Evolutionary conservation across 2,888 invertebrate genomes (phyloP), one percentile per base, ranked within the genome.

Genomic region (Patella pellucida): DNA sequence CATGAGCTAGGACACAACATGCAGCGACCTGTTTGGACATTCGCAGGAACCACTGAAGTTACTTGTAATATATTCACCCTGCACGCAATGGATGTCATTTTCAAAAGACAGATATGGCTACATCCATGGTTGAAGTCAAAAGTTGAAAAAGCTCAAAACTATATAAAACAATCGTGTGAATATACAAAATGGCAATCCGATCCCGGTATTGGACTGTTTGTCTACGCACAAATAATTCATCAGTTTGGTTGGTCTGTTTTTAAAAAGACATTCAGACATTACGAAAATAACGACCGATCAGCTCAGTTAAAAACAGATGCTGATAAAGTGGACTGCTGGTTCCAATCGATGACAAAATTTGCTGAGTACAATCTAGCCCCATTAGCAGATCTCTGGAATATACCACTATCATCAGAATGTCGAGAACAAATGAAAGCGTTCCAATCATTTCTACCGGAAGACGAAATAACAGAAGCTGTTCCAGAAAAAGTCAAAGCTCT

Each of bases 191-290:
- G 62, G 62, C 62, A 62, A 7, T 19, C n/a, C 62, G 62, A 62
- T 62, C 62, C 62, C 7, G 62, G 62, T 9, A 62, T 62, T 11
- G 62, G n/a, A 15, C 12, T 62, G 4, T 62, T 62, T 19, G 5
- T 62, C 7, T 62, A 62, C 62, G 62, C 62, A 62, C 62, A 62
- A 15, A n/a, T 62, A 11, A 19, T 19, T 19, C n/a, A 62, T n/a
- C 62, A 62, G 4, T 62, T 62, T 15, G 62, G 62, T 19, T 62
- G 62, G 62, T 62, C 62, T 7, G 62, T 62, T 15, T 62, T 19
- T 15, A 62, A 62, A n/a, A 62, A 62, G 12, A 62, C 62, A 19
- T 62, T 62, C 62, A n/a, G 62, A 62, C 62, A 62, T 19, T 62
- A 62, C 62, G 62, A 62, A 62, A 19, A 62, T 2, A n/a, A 62